Percentiles rank a stretch among this genome's conserved stretches.
phyloP scores from a whole-genome alignment of 2,888 invertebrate species.

The Biston stratarius region DNA sequence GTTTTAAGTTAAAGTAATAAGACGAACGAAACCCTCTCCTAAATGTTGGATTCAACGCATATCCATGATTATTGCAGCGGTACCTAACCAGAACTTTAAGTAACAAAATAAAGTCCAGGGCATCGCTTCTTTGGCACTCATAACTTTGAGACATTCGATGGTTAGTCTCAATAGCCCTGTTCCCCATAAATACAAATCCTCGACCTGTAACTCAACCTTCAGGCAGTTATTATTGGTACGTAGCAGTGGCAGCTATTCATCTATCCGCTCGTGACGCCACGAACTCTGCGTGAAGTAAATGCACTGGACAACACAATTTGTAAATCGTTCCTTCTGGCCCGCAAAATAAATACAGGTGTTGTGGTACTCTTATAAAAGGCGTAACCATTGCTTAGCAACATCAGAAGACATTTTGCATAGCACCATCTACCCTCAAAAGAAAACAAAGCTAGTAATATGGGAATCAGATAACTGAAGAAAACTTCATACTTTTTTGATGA shows the following conservation, averaged over 20 bases:
- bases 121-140: no score
- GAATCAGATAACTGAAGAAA: no score
- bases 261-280: constrained; percentile 71
- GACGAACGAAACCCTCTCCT: no score
- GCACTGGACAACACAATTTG: constrained; percentile 63
- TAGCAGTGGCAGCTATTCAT: constrained; percentile 58
- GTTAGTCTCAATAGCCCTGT: background rate
- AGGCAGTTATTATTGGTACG: constrained; percentile 44
- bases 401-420: background rate
- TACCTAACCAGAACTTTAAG: no score
- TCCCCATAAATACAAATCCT: constrained; percentile 10
- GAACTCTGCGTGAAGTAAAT: constrained; percentile 62
- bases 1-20: no score
- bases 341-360: constrained; percentile 47
- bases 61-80: no score
- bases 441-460: no score
- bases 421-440: no score
- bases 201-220: constrained; percentile 30
- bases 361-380: constrained; percentile 29
- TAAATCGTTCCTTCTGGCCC: constrained; percentile 65
- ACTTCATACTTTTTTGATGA: no score
- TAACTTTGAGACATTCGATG: no score
- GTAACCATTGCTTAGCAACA: constrained; percentile 37
- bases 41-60: no score
- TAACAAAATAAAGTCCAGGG: no score